phyloP scores from a whole-genome alignment of 2,888 invertebrate species.

The Drosophila niveifrons region DNA sequence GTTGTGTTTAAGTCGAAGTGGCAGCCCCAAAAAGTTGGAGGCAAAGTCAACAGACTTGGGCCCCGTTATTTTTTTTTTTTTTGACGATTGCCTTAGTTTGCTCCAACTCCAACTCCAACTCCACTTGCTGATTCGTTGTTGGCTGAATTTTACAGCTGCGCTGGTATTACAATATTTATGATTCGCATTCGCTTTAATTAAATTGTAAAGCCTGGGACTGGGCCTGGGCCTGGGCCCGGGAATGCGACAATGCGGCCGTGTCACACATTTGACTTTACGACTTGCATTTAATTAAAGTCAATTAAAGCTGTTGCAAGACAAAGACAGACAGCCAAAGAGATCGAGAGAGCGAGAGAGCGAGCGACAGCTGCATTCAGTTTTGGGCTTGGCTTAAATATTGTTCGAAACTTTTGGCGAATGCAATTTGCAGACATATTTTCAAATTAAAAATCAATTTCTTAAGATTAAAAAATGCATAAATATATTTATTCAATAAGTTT shows the following conservation, averaged over 20 bases:
- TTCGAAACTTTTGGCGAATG: constrained; percentile 1
- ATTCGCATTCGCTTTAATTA: constrained; percentile 76
- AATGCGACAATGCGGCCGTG: constrained; percentile 46
- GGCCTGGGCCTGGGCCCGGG: constrained; percentile 3
- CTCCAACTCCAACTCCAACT: not conserved
- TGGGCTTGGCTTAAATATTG: constrained; percentile 1
- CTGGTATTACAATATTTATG: constrained; percentile 71
- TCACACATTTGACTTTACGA: constrained; percentile 75
- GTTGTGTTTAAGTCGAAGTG: not conserved
- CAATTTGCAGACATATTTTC: not conserved
- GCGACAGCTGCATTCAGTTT: not conserved
- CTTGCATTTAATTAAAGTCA: constrained; percentile 79
- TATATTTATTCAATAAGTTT: too few species aligned
- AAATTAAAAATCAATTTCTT: too few species aligned
- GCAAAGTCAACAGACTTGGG: constrained; percentile 1
- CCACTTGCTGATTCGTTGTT: not conserved
- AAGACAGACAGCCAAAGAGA: not conserved
- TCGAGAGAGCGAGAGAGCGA: not conserved
- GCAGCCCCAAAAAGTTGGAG: not conserved
- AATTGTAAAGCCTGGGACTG: constrained; percentile 58
- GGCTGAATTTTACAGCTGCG: constrained; percentile 30
- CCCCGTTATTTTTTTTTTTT: constrained; percentile 33
- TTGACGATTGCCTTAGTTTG: constrained; percentile 58
- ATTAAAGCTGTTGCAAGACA: constrained; percentile 56
- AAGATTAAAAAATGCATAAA: too few species aligned